A percentile compares a stretch with the other conserved stretches of the same genome.
phyloP scores from a whole-genome alignment of 2,888 invertebrate genomes.

The Drosophila melanosoma region DNA sequence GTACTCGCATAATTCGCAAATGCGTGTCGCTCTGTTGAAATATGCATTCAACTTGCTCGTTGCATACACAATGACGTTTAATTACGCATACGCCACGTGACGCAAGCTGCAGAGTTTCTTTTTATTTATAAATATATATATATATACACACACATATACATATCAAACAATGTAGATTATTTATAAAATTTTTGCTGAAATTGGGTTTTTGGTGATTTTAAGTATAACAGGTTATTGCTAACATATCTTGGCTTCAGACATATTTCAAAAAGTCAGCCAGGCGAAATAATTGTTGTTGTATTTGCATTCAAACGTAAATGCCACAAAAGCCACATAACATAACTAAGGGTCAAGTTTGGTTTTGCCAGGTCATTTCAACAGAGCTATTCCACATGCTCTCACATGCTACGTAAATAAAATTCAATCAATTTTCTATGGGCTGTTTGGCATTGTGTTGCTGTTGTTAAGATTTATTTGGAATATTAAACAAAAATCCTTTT shows the following conservation, averaged over 20 bases:
- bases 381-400: slow-evolving; percentile 19
- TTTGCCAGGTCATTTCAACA: neutral
- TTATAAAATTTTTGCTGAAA: slow-evolving; percentile 47
- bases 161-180: slow-evolving; percentile 30
- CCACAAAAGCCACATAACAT: slow-evolving; percentile 40
- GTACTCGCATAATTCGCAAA: slow-evolving; percentile 32
- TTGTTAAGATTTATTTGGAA: slow-evolving; percentile 32
- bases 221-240: slow-evolving; percentile 39
- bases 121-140: neutral
- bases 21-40: slow-evolving; percentile 26
- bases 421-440: slow-evolving; percentile 28
- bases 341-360: slow-evolving; percentile 24
- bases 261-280: slow-evolving; percentile 13
- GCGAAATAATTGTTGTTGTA: slow-evolving; percentile 39
- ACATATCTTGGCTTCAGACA: slow-evolving; percentile 3
- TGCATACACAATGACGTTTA: slow-evolving; percentile 39
- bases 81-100: slow-evolving; percentile 49
- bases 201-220: slow-evolving; percentile 55
- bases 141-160: neutral
- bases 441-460: neutral
- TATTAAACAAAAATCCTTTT: slow-evolving; percentile 38
- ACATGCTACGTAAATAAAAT: slow-evolving; percentile 32
- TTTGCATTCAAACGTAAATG: slow-evolving; percentile 39
- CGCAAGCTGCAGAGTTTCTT: slow-evolving; percentile 17
- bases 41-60: slow-evolving; percentile 14